phyloP scores from a whole-genome alignment of 2,888 invertebrate species.

The Sminthurinus aureus region DNA sequence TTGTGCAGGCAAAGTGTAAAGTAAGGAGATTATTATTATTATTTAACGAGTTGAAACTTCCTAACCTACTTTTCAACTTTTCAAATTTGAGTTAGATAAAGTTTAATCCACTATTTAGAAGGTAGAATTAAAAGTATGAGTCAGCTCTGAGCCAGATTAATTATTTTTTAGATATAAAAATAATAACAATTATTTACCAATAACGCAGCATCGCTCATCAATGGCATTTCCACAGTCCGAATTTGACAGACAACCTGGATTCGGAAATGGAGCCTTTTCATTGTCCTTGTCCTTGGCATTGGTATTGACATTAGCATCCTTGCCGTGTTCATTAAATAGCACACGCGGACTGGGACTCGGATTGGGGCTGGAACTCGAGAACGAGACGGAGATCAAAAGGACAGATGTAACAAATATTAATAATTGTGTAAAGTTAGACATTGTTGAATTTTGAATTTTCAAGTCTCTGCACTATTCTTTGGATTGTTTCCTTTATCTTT shows the following conservation, averaged over 20 bases:
- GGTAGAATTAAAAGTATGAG: not conserved
- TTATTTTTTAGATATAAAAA: not conserved
- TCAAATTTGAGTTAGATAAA: too few relatives aligned
- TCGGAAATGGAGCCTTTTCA: not conserved
- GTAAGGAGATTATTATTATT: too few relatives aligned
- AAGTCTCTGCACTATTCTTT: too few relatives aligned
- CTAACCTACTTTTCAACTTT: too few relatives aligned
- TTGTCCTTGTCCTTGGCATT: conserved; percentile 3
- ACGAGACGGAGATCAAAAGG: conserved; percentile 13
- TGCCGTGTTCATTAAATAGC: not conserved
- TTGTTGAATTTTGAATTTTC: not conserved
- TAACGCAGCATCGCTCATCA: conserved; percentile 43
- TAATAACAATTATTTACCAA: conserved; percentile 42
- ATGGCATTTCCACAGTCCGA: conserved; percentile 43
- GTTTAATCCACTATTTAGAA: too few relatives aligned
- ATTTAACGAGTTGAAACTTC: too few relatives aligned
- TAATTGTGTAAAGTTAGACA: conserved; percentile 30
- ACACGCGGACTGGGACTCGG: conserved; percentile 2
- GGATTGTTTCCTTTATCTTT: not conserved
- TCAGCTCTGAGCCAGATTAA: not conserved
- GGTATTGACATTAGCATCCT: not conserved
- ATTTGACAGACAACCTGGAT: conserved; percentile 34
- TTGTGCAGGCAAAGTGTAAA: too few relatives aligned
- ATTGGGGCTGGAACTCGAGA: too few relatives aligned
- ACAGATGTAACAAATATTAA: conserved; percentile 29